A percentile compares a stretch with the other conserved stretches of the same genome.
Conservation (phyloP, 2,888 invertebrate species). For the Thalpophila matura region DNA sequence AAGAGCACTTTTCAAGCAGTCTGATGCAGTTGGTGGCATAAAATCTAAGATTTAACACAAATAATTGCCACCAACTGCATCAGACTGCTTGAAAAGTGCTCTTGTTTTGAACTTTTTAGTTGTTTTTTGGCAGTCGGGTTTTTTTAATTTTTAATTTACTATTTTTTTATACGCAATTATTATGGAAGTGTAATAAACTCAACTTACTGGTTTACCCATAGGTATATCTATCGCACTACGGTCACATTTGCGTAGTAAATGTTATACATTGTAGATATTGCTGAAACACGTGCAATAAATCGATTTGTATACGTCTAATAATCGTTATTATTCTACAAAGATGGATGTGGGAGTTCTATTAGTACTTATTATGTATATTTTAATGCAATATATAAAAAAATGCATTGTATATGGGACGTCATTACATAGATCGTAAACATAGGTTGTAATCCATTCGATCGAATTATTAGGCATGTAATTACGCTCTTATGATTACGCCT, state of each 20-base stretch:
- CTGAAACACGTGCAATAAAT: slow-evolving; percentile 38
- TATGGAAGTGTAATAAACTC: slow-evolving; percentile 9
- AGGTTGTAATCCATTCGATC: too few species aligned
- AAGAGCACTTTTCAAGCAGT: too few species aligned
- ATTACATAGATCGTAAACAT: not conserved
- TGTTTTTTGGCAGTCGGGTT: too few species aligned
- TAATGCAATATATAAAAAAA: not conserved
- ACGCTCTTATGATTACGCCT: too few species aligned
- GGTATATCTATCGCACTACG: not conserved
- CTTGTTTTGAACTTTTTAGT: too few species aligned
- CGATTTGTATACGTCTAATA: slow-evolving; percentile 2
- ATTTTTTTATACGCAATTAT: too few species aligned
- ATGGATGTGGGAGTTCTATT: not conserved
- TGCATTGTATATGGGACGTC: not conserved
- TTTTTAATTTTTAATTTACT: too few species aligned
- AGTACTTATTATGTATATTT: not conserved
- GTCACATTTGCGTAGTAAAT: slow-evolving; percentile 6
- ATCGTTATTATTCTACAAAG: slow-evolving; percentile 1
- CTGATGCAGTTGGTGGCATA: too few species aligned
- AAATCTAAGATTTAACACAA: too few species aligned
- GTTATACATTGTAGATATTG: slow-evolving; percentile 4
- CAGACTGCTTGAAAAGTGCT: too few species aligned
- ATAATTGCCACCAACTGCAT: too few species aligned
- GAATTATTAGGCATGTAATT: too few species aligned
- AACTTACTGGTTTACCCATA: slow-evolving; percentile 4